Base-by-base conservation (phyloP, 2,888 invertebrate genomes). In the Campoplex capitator region DNA sequence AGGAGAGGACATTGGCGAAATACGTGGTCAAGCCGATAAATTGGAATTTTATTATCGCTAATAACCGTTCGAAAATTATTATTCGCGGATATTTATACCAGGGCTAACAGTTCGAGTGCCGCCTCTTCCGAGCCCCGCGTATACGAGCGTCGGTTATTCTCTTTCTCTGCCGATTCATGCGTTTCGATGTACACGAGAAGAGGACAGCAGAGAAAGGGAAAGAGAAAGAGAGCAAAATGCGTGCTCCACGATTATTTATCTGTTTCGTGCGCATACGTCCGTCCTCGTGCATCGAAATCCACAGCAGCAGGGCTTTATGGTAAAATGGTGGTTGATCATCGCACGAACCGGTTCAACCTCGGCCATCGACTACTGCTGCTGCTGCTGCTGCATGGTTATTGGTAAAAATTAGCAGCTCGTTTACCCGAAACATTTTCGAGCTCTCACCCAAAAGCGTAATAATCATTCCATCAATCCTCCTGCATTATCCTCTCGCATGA, bases 41-140 rank as follows among this genome's bases (percentile, higher is more conserved):
- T 94, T 92, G 93, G 89, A 90, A 93, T 94, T 94, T 94, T 93
- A 94, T 94, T 93, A 93, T 94, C 93, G 93, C 92, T 93, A 93
- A 93, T 94, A 93, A 93, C 92, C 92, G 91, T 90, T 91, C 90
- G 89, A 92, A 89, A 93, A 94, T 94, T 93, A 94, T 94, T 94
- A 94, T 94, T 93, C 92, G 89, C 86, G 89, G 91, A 91, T 93
- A 93, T 93, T 93, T 92, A 70, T 71, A 92, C 90, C 80, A 90
- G 87, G 89, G 90, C 91, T 89, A 89, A 91, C 89, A 89, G 88
- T 87, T 76, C 76, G 82, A 82, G 83, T 87, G 85, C 54, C 54
- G 76, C 84, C 75, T 88, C 75, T 74, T 81, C 68, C 68, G 68
- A n/a, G 74, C 42, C 77, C 62, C 3, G 16, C n/a, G 7, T 18